Conservation (phyloP, 1,140 invertebrate species). For the Neoseiulus cucumeris region DNA sequence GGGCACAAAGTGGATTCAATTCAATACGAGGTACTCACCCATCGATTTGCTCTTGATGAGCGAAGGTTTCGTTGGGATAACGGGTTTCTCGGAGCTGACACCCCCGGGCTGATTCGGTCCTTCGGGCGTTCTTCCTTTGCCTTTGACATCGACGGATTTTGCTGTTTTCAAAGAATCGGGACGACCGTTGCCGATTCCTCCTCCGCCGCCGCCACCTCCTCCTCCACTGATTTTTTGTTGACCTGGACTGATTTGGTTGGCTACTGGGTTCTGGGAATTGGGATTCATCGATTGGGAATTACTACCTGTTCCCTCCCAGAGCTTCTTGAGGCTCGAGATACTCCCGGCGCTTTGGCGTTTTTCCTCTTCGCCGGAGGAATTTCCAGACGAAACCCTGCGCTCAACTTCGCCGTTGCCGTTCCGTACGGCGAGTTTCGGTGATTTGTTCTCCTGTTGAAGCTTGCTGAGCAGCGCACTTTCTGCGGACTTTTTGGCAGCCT, state of each 20-base stretch:
- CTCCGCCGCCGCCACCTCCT: slow-evolving; percentile 1
- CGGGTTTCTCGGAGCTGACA: slow-evolving; percentile 19
- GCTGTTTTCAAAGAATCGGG: slow-evolving; percentile 11
- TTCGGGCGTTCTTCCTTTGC: slow-evolving; percentile 19
- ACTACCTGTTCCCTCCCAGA: slow-evolving; percentile 54
- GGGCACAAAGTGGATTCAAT: no score
- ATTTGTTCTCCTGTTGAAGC: slow-evolving; percentile 18
- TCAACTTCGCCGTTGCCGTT: slow-evolving; percentile 26
- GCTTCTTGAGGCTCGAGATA: slow-evolving; percentile 71
- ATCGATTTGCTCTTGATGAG: slow-evolving; percentile 10
- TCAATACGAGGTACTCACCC: background rate
- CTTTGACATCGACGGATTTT: slow-evolving; percentile 16
- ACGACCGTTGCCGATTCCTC: background rate
- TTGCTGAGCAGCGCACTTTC: slow-evolving; percentile 14
- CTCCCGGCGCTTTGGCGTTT: slow-evolving; percentile 76
- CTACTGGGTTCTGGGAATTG: slow-evolving; percentile 13
- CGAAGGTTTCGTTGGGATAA: slow-evolving; percentile 1
- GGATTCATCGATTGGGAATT: slow-evolving; percentile 19
- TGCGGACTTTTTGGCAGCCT: slow-evolving; percentile 20
- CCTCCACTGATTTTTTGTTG: slow-evolving; percentile 9
- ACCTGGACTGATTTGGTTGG: slow-evolving; percentile 14
- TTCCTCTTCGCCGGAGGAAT: slow-evolving; percentile 37
- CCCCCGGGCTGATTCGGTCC: slow-evolving; percentile 17
- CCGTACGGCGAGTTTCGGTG: slow-evolving; percentile 16
- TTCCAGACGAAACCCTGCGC: slow-evolving; percentile 16